Base-by-base conservation (phyloP, 2,888 invertebrate species). In the Philopedon plagiatum region DNA sequence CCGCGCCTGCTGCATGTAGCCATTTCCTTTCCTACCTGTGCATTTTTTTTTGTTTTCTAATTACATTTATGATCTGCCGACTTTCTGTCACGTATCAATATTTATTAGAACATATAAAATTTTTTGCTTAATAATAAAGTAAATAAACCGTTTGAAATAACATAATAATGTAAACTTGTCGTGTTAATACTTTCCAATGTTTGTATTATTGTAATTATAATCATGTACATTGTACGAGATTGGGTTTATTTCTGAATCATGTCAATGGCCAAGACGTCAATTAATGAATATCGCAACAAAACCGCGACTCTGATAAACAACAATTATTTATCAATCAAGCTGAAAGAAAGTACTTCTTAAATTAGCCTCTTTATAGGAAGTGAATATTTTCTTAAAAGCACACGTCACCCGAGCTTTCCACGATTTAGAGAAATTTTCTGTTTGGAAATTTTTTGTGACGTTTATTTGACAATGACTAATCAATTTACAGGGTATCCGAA, bases 211-310 rank as follows among this genome's bases (percentile, higher is more conserved):
- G n/a, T 23, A 39, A 58, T 57, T 57, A 57, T 13, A 19, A 15
- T 39, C 39, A 5, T 39, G n/a, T 11, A 21, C 56, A 18, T 21
- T 21, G 21, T 39, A 7, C n/a, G 23, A n/a, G 39, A 58, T 57
- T 39, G n/a, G 7, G 23, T 32, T 62, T 26, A 62, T 62, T 41
- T 29, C 8, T 62, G 62, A 62, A 26, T 62, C 62, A 62, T 62
- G 62, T 44, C 62, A 46, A 46, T 44, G 62, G 19, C 58, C 57
- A 57, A 18, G 19, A 29, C 32, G 15, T 19, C 44, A 23, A 46
- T 46, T 23, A 19, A 23, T 23, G n/a, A n/a, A 46, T 46, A 21
- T 46, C 5, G 19, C 2, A 23, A 46, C 19, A 46, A 5, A 44
- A 19, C 44, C 19, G 7, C 44, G 1, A 9, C 8, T 44, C 8